phyloP scores from a whole-genome alignment of 2,797 vertebrate genomes.

The Cyprinodon diabolis region DNA sequence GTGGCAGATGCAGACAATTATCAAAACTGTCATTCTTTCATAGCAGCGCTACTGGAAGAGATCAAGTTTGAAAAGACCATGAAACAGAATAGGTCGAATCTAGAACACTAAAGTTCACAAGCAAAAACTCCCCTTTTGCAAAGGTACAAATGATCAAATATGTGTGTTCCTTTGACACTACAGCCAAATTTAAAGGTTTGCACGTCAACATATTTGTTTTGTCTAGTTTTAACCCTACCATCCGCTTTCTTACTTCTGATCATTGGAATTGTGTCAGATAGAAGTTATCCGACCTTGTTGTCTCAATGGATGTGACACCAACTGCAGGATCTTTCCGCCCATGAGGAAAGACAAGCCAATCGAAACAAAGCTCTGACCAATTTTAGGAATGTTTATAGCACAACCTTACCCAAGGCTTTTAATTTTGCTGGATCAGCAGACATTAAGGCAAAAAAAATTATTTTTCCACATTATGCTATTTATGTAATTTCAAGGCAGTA shows the following conservation, averaged over 20 bases:
- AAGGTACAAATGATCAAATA: no score
- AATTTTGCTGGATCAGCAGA: no score
- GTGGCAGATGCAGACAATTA: slow-evolving; percentile 30
- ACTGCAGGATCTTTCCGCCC: no score
- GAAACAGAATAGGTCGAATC: slow-evolving; percentile 9
- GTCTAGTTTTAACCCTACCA: neutral
- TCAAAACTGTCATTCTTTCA: slow-evolving; percentile 33
- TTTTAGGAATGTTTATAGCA: no score
- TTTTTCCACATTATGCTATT: no score
- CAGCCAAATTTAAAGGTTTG: neutral
- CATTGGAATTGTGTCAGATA: neutral
- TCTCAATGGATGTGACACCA: neutral
- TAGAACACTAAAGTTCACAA: slow-evolving; percentile 1
- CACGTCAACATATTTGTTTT: neutral
- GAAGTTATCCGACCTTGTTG: neutral
- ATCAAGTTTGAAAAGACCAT: slow-evolving; percentile 23
- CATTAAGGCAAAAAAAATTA: no score
- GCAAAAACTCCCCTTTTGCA: neutral
- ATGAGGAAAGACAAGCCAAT: no score
- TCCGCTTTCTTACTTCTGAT: neutral
- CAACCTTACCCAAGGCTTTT: no score
- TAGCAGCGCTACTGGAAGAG: slow-evolving; percentile 15
- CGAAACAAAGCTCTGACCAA: no score
- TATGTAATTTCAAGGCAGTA: no score
- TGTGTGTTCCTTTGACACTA: neutral